Evolutionary conservation across 2,113 vertebrate genomes (phyloP).

Genomic region (Sporophila hypoxantha): DNA sequence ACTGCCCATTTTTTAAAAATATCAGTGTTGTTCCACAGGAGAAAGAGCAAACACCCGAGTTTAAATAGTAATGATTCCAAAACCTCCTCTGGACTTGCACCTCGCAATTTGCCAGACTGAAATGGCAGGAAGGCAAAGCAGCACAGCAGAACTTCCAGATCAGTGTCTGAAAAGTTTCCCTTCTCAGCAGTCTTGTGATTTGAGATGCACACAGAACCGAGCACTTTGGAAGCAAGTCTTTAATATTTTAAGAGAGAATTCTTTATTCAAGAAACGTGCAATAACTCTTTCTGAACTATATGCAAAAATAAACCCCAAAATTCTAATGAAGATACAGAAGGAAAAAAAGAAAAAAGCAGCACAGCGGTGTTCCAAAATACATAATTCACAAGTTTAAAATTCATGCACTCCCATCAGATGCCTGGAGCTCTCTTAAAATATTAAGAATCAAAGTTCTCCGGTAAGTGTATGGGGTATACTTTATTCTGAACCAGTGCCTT

Average conservation of each 20-base stretch:
- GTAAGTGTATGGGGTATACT: constrained; percentile 83
- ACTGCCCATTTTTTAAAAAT: background rate
- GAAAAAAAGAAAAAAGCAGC: background rate
- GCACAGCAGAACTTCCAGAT: background rate
- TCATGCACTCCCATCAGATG: constrained; percentile 4
- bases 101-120: background rate
- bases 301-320: constrained; percentile 20
- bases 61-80: background rate
- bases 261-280: constrained; percentile 30
- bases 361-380: constrained; percentile 21
- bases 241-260: constrained; percentile 42
- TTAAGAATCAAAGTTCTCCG: constrained; percentile 77
- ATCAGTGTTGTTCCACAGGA: background rate
- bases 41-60: background rate
- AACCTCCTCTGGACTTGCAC: background rate
- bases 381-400: constrained; percentile 53
- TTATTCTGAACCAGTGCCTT: constrained; percentile 76
- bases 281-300: background rate
- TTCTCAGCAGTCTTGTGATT: constrained; percentile 11
- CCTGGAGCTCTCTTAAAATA: constrained; percentile 64
- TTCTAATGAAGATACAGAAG: background rate
- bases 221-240: constrained; percentile 14
- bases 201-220: constrained; percentile 25
- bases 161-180: background rate
- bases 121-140: background rate